Conservation (phyloP, 92 coral and sea anemone species). For the Nematostella vectensis region DNA sequence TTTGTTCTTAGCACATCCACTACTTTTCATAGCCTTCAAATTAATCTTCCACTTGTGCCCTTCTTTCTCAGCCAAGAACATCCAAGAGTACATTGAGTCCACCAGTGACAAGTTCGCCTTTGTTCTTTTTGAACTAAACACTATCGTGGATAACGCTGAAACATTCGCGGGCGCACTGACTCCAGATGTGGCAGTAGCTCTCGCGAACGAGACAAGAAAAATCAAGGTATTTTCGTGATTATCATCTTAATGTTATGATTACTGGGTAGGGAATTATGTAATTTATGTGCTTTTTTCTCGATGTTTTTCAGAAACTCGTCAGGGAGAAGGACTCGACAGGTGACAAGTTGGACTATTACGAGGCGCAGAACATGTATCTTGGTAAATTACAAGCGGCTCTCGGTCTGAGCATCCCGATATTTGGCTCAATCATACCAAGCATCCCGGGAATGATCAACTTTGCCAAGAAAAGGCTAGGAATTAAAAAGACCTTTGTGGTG, state of each 20-base stretch:
- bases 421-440: slow-evolving; percentile 5
- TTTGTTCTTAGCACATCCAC: too few species aligned
- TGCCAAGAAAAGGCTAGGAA: slow-evolving; percentile 13
- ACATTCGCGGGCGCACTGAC: slow-evolving; percentile 3
- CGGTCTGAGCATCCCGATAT: slow-evolving; percentile 1
- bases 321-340: slow-evolving; percentile 7
- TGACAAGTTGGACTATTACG: not conserved
- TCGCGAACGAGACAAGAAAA: slow-evolving; percentile 3
- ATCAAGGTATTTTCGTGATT: slow-evolving; percentile 8
- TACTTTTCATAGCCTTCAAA: too few species aligned
- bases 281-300: too few species aligned
- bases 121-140: slow-evolving; percentile 6
- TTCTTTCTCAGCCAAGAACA: slow-evolving; percentile 5
- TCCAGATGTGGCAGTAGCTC: slow-evolving; percentile 4
- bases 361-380: slow-evolving; percentile 6
- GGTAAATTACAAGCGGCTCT: not conserved
- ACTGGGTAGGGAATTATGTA: too few species aligned
- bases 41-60: too few species aligned
- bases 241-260: too few species aligned
- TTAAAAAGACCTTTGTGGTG: slow-evolving; percentile 7
- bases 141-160: slow-evolving; percentile 9
- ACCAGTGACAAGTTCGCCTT: slow-evolving; percentile 16
- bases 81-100: slow-evolving; percentile 17
- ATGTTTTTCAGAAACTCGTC: slow-evolving; percentile 9
- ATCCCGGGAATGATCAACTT: slow-evolving; percentile 7